A percentile compares a stretch with the other conserved stretches of the same genome.
Evolutionary conservation across 2,888 invertebrate species (phyloP).

Genomic region (Dendrolimus houi): DNA sequence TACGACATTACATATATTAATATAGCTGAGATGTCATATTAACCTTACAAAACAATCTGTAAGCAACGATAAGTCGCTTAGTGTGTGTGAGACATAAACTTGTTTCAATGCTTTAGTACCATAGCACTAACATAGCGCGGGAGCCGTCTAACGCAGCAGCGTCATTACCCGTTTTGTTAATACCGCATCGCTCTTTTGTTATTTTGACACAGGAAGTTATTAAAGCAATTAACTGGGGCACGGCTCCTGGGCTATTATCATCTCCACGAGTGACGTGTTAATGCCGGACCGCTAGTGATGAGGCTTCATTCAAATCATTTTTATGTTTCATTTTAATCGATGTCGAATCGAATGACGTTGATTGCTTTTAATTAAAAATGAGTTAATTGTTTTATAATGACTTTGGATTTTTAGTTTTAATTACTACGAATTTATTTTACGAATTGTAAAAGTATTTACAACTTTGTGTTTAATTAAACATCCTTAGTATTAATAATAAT

Average conservation of each 20-base stretch:
- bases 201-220: constrained; percentile 77
- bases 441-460: no score
- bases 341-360: neutral
- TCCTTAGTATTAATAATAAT: no score
- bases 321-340: neutral
- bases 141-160: constrained; percentile 37
- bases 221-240: constrained; percentile 74
- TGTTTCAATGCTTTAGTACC: constrained; percentile 5
- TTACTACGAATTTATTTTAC: neutral
- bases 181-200: constrained; percentile 70
- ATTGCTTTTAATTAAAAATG: neutral
- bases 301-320: constrained; percentile 15
- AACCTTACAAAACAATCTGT: no score
- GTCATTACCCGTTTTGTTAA: constrained; percentile 62
- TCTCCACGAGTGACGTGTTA: constrained; percentile 73
- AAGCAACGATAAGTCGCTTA: neutral
- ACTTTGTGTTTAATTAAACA: no score
- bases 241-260: constrained; percentile 70
- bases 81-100: neutral
- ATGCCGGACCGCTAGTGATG: constrained; percentile 58
- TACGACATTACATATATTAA: no score
- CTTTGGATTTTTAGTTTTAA: neutral
- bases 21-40: no score
- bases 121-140: constrained; percentile 38
- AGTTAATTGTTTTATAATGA: neutral